Base-by-base conservation (phyloP, 2,888 invertebrate species). In the Agonopterix subpropinquella region DNA sequence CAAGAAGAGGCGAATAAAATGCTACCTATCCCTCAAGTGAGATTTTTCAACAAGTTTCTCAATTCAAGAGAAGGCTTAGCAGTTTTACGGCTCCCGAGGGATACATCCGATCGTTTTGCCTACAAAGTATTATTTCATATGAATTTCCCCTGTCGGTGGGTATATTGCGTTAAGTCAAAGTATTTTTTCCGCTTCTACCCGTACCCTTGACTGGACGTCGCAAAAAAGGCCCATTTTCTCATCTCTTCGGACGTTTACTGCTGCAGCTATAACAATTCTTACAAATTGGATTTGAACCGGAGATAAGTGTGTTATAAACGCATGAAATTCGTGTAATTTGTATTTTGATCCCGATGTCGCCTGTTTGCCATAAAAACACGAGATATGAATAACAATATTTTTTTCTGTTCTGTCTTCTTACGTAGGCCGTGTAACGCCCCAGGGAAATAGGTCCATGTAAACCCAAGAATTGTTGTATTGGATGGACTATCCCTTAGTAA, bases 1-100 rank as follows among this genome's bases (percentile, higher is more conserved):
- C 56, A 59, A 56, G 55, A 58, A 63, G 58, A 54, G 50, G 57
- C 54, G 56, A 55, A 61, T 63, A 65, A 67, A 66, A 65, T 64
- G 65, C 59, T 58, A 64, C 61, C 55, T 68, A 71, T 75, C 72
- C 65, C 72, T 61, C 63, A 74, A 64, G 77, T 73, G 73, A 78
- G 74, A 79, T 78, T 80, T 80, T 82, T 81, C 77, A 80, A 76
- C 78, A 78, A 79, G 74, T 79, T 79, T 77, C 77, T 75, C 76
- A 78, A 81, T 81, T 80, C 78, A 67, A 76, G 67, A 63, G 70
- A 70, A 73, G 77, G 77, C 71, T 79, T 78, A 79, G 73, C 77
- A 76, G 75, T 79, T 83, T 80, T 81, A 84, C 70, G 73, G 66
- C 64, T 62, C 80, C 65, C 74, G 52, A 54, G 80, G 71, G 81